Conservation (phyloP, 2,113 vertebrate species). For the Donacobius atricapilla region DNA sequence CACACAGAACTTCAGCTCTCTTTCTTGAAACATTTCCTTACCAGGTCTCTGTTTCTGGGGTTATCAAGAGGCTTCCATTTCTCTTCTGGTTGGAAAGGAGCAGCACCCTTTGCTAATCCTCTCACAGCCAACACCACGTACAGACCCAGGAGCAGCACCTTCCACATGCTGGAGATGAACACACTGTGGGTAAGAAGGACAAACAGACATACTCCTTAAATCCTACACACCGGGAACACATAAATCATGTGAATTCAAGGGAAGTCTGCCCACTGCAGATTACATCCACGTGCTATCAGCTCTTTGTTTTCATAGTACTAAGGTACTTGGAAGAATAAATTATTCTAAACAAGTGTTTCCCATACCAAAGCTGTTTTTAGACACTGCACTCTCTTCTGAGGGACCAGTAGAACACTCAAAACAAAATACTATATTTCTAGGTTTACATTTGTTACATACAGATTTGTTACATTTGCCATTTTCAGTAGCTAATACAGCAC, state of each 20-base stretch:
- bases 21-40: slow-evolving; percentile 46
- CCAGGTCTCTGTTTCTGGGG: slow-evolving; percentile 73
- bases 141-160: slow-evolving; percentile 35
- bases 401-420: neutral
- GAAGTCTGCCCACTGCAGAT: neutral
- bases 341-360: neutral
- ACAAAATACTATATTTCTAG: neutral
- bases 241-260: neutral
- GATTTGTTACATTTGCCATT: too few relatives aligned
- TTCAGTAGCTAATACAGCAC: neutral
- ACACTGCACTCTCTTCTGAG: neutral
- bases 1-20: neutral
- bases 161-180: slow-evolving; percentile 37
- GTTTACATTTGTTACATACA: neutral
- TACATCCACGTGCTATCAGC: neutral
- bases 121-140: neutral
- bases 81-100: slow-evolving; percentile 50
- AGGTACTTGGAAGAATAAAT: neutral
- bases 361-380: neutral
- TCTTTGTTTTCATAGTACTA: neutral
- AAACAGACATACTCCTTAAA: neutral
- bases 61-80: slow-evolving; percentile 74
- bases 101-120: slow-evolving; percentile 1
- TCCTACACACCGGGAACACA: neutral
- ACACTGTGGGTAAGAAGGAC: neutral